Conservation (phyloP, 1,140 invertebrate species). For the Venturia canescens region DNA sequence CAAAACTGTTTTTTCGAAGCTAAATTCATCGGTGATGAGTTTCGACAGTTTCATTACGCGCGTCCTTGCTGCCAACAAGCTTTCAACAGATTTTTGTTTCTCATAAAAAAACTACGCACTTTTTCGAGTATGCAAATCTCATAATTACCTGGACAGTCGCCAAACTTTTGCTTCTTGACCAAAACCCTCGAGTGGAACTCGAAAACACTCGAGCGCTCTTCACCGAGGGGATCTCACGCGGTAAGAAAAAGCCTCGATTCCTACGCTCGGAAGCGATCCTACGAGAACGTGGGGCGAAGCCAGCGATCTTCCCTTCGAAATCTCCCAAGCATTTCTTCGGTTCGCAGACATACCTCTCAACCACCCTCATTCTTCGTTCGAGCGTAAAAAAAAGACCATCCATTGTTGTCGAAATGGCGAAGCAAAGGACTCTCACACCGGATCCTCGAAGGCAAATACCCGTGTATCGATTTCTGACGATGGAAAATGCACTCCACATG, state of each 20-base stretch:
- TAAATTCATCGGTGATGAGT: too few species aligned
- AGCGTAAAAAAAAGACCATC: slow-evolving; percentile 15
- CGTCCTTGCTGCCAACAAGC: too few species aligned
- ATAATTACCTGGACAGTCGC: neutral
- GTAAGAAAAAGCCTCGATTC: neutral
- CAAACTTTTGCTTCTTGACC: neutral
- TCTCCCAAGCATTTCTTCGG: neutral
- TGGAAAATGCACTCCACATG: neutral
- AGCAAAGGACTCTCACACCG: slow-evolving; percentile 9
- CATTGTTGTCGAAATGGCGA: slow-evolving; percentile 25
- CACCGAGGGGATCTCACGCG: slow-evolving; percentile 13
- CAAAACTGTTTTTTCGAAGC: too few species aligned
- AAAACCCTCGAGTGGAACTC: neutral
- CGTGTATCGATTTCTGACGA: slow-evolving; percentile 3
- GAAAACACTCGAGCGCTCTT: slow-evolving; percentile 13
- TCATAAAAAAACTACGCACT: too few species aligned
- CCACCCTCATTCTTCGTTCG: slow-evolving; percentile 10
- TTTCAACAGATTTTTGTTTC: too few species aligned
- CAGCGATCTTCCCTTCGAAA: slow-evolving; percentile 30
- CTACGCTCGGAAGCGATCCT: neutral
- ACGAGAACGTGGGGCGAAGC: neutral
- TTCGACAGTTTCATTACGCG: too few species aligned
- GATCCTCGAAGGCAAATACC: neutral
- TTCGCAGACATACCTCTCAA: neutral
- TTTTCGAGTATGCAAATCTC: too few species aligned